These are phyloP conservation scores for Lapara coniferarum DNA, from an alignment of 2,888 invertebrate genomes.

Conservation along the genomic window DNA sequence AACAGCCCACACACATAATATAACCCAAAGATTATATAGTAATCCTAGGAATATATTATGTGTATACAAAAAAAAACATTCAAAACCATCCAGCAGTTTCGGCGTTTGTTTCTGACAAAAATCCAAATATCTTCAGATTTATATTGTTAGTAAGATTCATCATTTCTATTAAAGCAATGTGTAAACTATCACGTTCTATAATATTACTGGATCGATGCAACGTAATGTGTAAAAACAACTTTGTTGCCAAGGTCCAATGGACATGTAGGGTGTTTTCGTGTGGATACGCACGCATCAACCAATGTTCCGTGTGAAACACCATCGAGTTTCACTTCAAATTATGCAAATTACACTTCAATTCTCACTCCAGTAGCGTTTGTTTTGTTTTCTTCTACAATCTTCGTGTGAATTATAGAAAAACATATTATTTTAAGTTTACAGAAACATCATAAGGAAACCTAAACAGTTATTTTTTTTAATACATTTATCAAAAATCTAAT, in stretches of 20 bases:
- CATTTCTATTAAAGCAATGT: too few relatives aligned
- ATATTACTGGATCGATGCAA: not conserved
- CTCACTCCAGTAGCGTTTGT: not conserved
- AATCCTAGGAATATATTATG: too few relatives aligned
- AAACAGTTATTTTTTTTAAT: too few relatives aligned
- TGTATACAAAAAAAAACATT: too few relatives aligned
- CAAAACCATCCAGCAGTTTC: too few relatives aligned
- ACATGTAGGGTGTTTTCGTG: slow-evolving; percentile 35
- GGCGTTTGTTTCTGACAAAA: too few relatives aligned
- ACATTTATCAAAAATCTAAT: too few relatives aligned
- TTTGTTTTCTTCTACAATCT: not conserved
- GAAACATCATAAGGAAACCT: not conserved
- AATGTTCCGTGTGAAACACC: slow-evolving; percentile 23
- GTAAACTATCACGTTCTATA: too few relatives aligned
- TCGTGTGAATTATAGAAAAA: not conserved
- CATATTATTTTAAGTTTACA: not conserved
- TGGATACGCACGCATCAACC: not conserved
- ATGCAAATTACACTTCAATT: not conserved
- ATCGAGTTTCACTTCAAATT: slow-evolving; percentile 20
- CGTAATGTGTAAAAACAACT: not conserved
- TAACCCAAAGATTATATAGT: too few relatives aligned
- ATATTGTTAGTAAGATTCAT: too few relatives aligned
- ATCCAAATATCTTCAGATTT: too few relatives aligned
- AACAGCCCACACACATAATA: too few relatives aligned
- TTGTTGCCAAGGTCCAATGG: slow-evolving; percentile 34